phyloP scores from a whole-genome alignment of 2,113 vertebrate genomes.

The Pandion haliaetus region DNA sequence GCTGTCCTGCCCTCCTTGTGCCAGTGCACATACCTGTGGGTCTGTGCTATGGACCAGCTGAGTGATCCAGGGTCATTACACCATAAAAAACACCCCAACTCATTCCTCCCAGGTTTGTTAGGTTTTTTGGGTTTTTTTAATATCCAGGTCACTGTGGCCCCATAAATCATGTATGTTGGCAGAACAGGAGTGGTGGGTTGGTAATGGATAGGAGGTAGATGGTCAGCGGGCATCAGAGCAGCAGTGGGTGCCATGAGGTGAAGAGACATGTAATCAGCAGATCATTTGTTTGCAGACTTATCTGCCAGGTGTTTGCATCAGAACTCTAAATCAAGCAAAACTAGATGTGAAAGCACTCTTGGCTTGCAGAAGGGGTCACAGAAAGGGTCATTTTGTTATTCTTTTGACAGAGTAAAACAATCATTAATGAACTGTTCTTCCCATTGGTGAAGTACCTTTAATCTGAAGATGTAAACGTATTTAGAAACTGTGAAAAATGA shows the following conservation, averaged over 20 bases:
- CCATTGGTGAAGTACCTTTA: background rate
- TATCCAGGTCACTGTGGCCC: background rate
- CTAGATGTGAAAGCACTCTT: background rate
- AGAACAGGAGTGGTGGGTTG: background rate
- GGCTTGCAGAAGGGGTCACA: background rate
- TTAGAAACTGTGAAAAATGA: no score
- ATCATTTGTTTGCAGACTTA: background rate
- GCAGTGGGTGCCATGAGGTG: background rate
- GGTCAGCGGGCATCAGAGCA: background rate
- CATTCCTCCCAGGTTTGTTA: background rate
- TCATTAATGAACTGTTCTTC: background rate
- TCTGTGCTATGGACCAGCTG: background rate
- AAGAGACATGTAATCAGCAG: background rate
- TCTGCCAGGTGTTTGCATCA: constrained; percentile 20
- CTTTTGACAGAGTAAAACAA: background rate
- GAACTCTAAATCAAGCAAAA: background rate
- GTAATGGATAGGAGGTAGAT: background rate
- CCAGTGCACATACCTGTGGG: background rate
- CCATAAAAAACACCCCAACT: background rate
- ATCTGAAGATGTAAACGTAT: background rate
- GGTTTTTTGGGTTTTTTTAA: background rate
- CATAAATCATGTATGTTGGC: background rate
- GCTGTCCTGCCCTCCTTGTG: background rate
- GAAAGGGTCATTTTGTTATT: background rate
- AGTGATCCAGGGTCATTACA: background rate